phyloP scores from a whole-genome alignment of 1,140 invertebrate genomes.

The Armadillidium nasatum region DNA sequence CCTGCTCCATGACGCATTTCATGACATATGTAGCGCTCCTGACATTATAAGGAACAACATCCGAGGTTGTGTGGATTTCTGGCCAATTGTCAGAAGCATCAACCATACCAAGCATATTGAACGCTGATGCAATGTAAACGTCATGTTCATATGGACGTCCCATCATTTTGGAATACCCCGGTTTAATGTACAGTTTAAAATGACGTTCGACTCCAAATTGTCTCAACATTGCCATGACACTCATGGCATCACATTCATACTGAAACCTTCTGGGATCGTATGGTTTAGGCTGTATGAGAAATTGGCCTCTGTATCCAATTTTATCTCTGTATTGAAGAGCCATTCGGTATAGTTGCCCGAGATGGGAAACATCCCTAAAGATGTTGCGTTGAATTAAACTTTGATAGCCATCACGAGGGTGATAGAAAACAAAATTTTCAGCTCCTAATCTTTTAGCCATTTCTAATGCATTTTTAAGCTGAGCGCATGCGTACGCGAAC shows the following conservation, averaged over 20 bases:
- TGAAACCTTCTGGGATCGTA: constrained; percentile 38
- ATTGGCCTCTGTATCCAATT: constrained; percentile 42
- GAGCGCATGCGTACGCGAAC: constrained; percentile 41
- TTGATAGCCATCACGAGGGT: constrained; percentile 43
- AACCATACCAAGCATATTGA: constrained; percentile 38
- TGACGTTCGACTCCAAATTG: constrained; percentile 40
- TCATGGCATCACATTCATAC: constrained; percentile 40
- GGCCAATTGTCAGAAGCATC: constrained; percentile 39
- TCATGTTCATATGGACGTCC: constrained; percentile 38
- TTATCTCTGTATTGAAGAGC: constrained; percentile 41
- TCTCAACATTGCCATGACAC: constrained; percentile 35
- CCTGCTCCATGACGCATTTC: constrained; percentile 43
- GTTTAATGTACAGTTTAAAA: constrained; percentile 42
- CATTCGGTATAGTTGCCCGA: constrained; percentile 44
- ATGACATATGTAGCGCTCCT: constrained; percentile 38
- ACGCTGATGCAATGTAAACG: constrained; percentile 38
- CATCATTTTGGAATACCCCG: constrained; percentile 32
- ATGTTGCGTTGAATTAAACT: constrained; percentile 39
- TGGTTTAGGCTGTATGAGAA: constrained; percentile 42
- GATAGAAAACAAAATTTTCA: constrained; percentile 44
- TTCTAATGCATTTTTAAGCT: constrained; percentile 38
- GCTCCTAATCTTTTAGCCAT: constrained; percentile 38
- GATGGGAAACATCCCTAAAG: constrained; percentile 39
- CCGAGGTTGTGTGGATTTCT: constrained; percentile 25
- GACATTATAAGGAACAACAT: constrained; percentile 33